Evolutionary conservation across 2,888 invertebrate genomes (phyloP), one percentile per base, ranked within the genome.

Genomic region (Heliconius hortense): DNA sequence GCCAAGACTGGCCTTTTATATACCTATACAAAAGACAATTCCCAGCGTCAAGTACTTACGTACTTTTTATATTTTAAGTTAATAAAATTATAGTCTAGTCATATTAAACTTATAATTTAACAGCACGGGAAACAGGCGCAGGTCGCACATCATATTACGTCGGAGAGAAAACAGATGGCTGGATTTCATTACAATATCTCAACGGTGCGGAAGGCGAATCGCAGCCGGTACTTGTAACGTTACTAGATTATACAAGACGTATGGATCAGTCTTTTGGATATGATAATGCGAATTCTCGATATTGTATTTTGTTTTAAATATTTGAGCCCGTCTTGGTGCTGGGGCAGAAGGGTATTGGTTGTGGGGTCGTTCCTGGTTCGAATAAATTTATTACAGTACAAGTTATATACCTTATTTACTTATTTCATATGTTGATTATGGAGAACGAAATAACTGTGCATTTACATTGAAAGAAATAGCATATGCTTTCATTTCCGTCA

Each of bases 161-260:
- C 82, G 84, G 85, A 90, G 88, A 89, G 89, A 90, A 90, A 91
- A 90, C 92, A 92, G 92, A 92, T 90, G 92, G 91, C 86, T 85
- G 87, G 89, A 90, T 91, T 91, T 91, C 91, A 91, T 92, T 91
- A 92, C 91, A 91, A 90, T 91, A 90, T 89, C 87, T 91, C 90
- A 90, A 84, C 85, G 85, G 86, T 78, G 88, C 88, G 88, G 87
- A 90, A 89, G 87, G 86, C 84, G 87, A 88, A 89, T 88, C 89
- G 88, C 88, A 88, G 85, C 84, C 86, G 87, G 84, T 83, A 85
- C 85, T 88, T 87, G 86, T 89, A 88, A 89, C 86, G 86, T 87
- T 86, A 85, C 82, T 85, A 87, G 87, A 89, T 90, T 89, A 89
- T 88, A 87, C 87, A 88, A 87, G 87, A 87, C 85, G 81, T 87